Conservation (phyloP, 1,140 invertebrate species). For the Sycophaga agraensis region DNA sequence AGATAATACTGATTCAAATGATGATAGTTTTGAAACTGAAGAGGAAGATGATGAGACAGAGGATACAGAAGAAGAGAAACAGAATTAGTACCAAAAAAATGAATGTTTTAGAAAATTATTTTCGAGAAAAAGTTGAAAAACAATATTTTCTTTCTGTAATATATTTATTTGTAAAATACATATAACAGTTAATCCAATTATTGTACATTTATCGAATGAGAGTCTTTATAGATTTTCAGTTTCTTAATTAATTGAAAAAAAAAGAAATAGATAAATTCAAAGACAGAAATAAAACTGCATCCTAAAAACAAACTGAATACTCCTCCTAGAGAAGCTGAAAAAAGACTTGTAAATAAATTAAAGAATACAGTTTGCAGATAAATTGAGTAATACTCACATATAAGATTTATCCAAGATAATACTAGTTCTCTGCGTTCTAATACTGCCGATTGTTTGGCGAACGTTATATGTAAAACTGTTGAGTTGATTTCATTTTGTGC, state of each 20-base stretch:
- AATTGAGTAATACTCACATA: constrained; percentile 41
- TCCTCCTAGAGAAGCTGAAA: constrained; percentile 56
- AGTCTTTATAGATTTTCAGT: constrained; percentile 18
- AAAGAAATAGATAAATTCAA: constrained; percentile 55
- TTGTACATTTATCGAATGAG: neutral
- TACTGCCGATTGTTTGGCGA: constrained; percentile 63
- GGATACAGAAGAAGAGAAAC: neutral
- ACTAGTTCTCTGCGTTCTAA: constrained; percentile 62
- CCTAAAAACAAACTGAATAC: constrained; percentile 59
- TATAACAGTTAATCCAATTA: constrained; percentile 11
- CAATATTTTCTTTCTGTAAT: neutral
- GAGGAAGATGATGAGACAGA: constrained; percentile 16
- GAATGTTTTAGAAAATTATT: neutral
- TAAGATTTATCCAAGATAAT: constrained; percentile 47
- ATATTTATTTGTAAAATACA: constrained; percentile 18
- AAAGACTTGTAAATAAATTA: too few species aligned
- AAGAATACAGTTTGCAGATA: too few species aligned
- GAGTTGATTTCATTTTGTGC: constrained; percentile 50
- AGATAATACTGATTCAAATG: constrained; percentile 2
- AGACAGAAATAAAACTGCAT: constrained; percentile 54
- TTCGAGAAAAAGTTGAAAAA: neutral
- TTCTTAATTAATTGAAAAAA: constrained; percentile 22
- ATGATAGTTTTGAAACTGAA: neutral
- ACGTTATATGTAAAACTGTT: constrained; percentile 65
- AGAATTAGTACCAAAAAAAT: neutral